Evolutionary conservation across 2,888 invertebrate genomes (phyloP), one percentile per base, ranked within the genome.

Genomic region (Lymantria dispar): DNA sequence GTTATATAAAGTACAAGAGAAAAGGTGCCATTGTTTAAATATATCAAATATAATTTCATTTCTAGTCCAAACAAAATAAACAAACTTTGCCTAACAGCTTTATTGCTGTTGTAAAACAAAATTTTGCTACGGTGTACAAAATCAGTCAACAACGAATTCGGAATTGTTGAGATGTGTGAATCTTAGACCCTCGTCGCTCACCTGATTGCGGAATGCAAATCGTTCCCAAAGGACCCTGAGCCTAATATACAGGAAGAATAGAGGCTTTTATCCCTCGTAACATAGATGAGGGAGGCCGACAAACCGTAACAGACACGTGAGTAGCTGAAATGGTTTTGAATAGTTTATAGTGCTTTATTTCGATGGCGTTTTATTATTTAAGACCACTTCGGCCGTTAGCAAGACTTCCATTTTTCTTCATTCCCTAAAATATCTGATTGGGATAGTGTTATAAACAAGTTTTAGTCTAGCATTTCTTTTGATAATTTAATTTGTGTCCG

Each of bases 201-300:
- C 79, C 82, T 81, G 82, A 80, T 82, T 82, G 78, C 78, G 80
- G 79, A 77, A 81, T 74, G 74, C 74, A 74, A 79, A 81, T 77
- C 62, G 72, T 39, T 37, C 81, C 72, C 76, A 70, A 45, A 74
- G 75, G 78, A 81, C 58, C 72, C 56, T 74, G 66, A 58, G 62
- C 68, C 70, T 72, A 76, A 72, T 78, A 74, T 68, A 54, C 62
- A 62, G 64, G 61, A 60, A 54, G 61, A 71, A 80, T 80, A 79
- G 67, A 72, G 76, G 58, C 69, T 71, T 72, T 76, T 80, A 75
- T 82, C 60, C 72, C 54, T 39, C 60, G 67, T 63, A 68, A 58
- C 60, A 37, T 47, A 53, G 54, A 50, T 48, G 56, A 60, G 49
- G 53, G 51, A 60, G 58, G 65, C 68, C 64, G 64, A 68, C 66